Base-by-base conservation (phyloP, 2,113 vertebrate genomes). In the Nanger granti region DNA sequence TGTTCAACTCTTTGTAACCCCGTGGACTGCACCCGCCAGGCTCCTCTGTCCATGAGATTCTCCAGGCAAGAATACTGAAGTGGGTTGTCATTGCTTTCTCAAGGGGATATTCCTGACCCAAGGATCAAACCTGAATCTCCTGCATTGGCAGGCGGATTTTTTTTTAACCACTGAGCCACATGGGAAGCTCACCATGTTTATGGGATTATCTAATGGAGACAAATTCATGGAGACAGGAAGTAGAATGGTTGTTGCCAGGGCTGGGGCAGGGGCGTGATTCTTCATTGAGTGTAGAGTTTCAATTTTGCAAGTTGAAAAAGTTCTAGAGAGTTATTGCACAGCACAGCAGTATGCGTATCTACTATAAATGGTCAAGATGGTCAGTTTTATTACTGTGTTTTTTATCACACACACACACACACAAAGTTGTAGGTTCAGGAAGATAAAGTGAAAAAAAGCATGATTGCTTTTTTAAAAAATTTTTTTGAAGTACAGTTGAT, bases 1-100 rank as follows among this genome's bases (percentile, higher is more conserved):
- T 44, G 73, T 26, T 79, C 1, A 0, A 44, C 37, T 79, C 37
- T 73, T 41, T 79, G 73, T 44, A 79, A 79, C 20, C 22, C 73
- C 37, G 2, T 26, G 1, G 12, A 44, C 11, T 0, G 0, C 44
- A 79, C 73, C 73, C 0, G 0, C 22, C 22, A 44, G 37, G 22
- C 41, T 26, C 73, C 37, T 79, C 73, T 79, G 73, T 14, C 37
- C 22, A 26, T 79, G 73, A 79, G 4, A 79, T 79, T 79, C 37
- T 79, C 37, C 37, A 44, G 24, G 73, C 22, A 79, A 37, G 69
- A 73, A 73, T 41, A 41, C n/a, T 73, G 69, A 73, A 73, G n/a
- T 41, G n/a, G n/a, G n/a, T 41, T 73, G 20, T 20, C 20, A 24
- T 73, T 37, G 69, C n/a, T 24, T 73, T 73, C n/a, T 41, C 4